phyloP scores from a whole-genome alignment of 2,888 invertebrate genomes.

The Polymixis lichenea region DNA sequence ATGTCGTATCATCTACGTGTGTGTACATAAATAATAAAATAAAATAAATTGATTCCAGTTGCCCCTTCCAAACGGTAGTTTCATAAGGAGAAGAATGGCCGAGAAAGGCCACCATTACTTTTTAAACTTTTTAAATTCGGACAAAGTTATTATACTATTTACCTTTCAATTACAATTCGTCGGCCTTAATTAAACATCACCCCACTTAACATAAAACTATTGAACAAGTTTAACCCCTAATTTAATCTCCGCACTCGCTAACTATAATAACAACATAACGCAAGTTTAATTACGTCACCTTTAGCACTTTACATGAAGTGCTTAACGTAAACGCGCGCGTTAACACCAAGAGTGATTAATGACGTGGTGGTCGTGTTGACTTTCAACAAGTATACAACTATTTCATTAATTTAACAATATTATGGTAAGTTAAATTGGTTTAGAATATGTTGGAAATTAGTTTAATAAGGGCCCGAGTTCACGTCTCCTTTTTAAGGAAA shows the following conservation, averaged over 20 bases:
- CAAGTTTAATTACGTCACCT: slow-evolving; percentile 59
- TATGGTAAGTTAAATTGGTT: slow-evolving; percentile 42
- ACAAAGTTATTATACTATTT: not conserved
- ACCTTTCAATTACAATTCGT: not conserved
- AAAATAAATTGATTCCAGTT: no score
- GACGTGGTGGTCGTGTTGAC: slow-evolving; percentile 43
- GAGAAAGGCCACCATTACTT: no score
- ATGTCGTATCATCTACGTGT: no score
- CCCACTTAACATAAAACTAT: not conserved
- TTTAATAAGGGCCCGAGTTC: no score
- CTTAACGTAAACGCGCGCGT: slow-evolving; percentile 56
- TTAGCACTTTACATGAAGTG: slow-evolving; percentile 44
- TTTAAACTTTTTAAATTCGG: not conserved
- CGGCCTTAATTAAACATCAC: not conserved
- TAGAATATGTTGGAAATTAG: slow-evolving; percentile 26
- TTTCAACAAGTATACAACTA: slow-evolving; percentile 48
- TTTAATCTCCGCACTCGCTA: slow-evolving; percentile 27
- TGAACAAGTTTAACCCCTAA: slow-evolving; percentile 14
- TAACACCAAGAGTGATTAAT: slow-evolving; percentile 61
- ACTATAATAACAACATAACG: slow-evolving; percentile 47
- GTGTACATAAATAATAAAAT: no score
- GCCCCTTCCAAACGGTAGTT: no score
- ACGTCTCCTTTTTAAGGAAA: no score
- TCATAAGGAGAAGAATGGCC: no score
- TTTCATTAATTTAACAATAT: slow-evolving; percentile 55